phyloP scores from a whole-genome alignment of 2,113 vertebrate species.

The Rana temporaria region DNA sequence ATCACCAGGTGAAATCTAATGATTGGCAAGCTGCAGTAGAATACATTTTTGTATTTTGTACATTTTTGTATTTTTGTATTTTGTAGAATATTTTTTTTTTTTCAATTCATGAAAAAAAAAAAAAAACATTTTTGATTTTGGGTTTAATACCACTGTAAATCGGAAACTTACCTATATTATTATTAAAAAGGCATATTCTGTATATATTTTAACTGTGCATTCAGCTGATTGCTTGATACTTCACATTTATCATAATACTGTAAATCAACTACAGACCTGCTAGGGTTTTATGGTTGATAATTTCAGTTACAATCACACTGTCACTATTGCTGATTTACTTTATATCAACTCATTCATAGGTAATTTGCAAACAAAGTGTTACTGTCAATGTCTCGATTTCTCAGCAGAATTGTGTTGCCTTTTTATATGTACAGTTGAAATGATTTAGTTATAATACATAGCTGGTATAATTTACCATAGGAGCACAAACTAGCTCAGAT shows the following conservation, averaged over 20 bases:
- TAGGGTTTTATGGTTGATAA: not conserved
- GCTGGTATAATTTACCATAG: accelerated
- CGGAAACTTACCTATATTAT: not conserved
- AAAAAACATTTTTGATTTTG: too few relatives aligned
- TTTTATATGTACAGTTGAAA: not conserved
- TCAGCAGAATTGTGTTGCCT: not conserved
- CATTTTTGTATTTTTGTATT: too few relatives aligned
- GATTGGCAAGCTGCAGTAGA: too few relatives aligned
- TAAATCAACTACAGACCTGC: not conserved
- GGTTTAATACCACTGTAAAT: not conserved
- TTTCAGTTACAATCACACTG: not conserved
- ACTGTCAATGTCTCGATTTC: not conserved
- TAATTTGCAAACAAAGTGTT: not conserved
- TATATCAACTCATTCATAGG: not conserved
- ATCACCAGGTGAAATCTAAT: too few relatives aligned
- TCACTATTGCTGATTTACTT: not conserved
- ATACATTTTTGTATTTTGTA: too few relatives aligned
- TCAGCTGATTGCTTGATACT: not conserved
- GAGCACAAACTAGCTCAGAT: not conserved
- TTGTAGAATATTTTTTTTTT: too few relatives aligned
- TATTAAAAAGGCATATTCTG: not conserved
- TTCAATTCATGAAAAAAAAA: too few relatives aligned
- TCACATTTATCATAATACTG: not conserved
- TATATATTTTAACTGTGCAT: not conserved
- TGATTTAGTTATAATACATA: not conserved